Evolutionary conservation across 2,113 vertebrate species (phyloP), one percentile per base, ranked within the genome.

Genomic region (Paratilapia polleni): DNA sequence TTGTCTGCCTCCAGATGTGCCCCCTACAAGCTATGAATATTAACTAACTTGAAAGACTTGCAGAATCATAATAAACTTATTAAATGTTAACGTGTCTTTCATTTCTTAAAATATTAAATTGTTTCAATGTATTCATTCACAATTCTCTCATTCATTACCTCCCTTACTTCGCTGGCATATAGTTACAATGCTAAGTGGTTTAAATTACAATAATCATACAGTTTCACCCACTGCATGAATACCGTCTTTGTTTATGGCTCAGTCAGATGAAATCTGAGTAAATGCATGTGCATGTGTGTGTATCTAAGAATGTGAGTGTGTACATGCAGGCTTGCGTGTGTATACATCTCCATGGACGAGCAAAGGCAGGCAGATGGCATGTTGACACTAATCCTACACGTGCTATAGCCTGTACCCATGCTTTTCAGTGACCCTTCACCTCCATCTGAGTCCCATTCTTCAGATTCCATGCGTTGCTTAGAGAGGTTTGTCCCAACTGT

Each of bases 391-490:
- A 91, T 85, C 93, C 93, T 89, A 93, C 93, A 87, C 91, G 90
- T 91, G 91, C 89, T 83, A 10, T 82, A 79, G 81, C 83, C 90
- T 63, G 38, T 73, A 54, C 34, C 77, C 85, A 79, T 87, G 84
- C 85, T 83, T 88, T 60, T 57, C 76, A 3, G 26, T 92, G 93
- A 94, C 95, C 95, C 52, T 90, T 94, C 90, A 93, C 94, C 92
- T 88, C 90, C 68, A 88, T 89, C 41, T 82, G 76, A 89, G 52
- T 89, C 78, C 86, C 92, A 95, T 94, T 94, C 94, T 59, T 91
- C 38, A 63, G 87, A 96, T 95, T 94, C 95, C 94, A 61, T 34
- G 17, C 79, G 77, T 93, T 76, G 66, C 87, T 91, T 62, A 11
- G 66, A 84, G 86, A 87, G 89, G 90, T 82, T 91, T 62, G 85